phyloP scores from a whole-genome alignment of 1,140 invertebrate genomes.

The Brachionus rotundiformis region DNA sequence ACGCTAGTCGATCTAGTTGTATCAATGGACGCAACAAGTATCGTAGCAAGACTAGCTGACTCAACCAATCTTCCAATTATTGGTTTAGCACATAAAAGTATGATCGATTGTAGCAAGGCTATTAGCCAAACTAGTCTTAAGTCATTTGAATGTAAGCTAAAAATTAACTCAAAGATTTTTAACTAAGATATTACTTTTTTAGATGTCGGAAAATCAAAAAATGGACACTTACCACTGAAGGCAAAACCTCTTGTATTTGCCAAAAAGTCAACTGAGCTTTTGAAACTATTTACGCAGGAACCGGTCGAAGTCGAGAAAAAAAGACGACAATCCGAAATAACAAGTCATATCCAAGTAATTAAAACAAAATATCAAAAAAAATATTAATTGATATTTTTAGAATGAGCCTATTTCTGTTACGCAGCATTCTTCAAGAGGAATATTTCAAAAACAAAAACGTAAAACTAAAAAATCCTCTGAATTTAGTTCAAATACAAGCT shows the following conservation, averaged over 20 bases:
- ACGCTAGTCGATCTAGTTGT: slow-evolving; percentile 19
- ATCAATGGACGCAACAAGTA: slow-evolving; percentile 10
- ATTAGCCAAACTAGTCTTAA: slow-evolving; percentile 32
- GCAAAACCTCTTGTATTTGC: slow-evolving; percentile 46
- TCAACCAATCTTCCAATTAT: background rate
- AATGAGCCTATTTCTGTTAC: slow-evolving; percentile 6
- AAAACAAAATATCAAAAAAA: background rate
- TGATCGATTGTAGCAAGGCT: background rate
- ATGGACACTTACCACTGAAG: slow-evolving; percentile 16
- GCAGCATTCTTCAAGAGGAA: slow-evolving; percentile 38
- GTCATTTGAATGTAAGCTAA: slow-evolving; percentile 7
- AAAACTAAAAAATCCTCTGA: slow-evolving; percentile 50
- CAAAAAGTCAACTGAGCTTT: slow-evolving; percentile 12
- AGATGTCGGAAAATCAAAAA: background rate
- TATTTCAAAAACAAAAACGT: slow-evolving; percentile 43
- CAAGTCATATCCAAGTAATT: background rate
- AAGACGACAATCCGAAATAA: background rate
- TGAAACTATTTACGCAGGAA: slow-evolving; percentile 31
- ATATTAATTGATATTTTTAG: background rate
- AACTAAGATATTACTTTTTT: background rate
- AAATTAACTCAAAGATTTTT: background rate
- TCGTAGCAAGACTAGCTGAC: slow-evolving; percentile 16
- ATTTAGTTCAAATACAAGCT: slow-evolving; percentile 43
- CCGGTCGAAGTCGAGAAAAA: background rate
- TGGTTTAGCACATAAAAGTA: background rate